Conservation (phyloP, 1,140 invertebrate species). For the Muscidifurax raptorellus region DNA sequence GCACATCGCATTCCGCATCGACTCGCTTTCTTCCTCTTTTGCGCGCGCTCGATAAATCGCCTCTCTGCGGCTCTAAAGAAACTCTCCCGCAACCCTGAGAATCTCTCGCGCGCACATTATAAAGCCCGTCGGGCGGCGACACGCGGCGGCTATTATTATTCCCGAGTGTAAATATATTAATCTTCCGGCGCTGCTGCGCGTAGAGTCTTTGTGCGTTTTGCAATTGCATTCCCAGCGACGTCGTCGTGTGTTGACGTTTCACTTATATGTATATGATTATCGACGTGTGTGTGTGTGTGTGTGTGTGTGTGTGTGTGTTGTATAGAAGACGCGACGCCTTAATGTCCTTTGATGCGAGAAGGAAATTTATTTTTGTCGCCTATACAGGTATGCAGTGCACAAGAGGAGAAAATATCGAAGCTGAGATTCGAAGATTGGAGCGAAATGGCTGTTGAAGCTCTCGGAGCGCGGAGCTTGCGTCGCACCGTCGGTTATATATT, state of each 20-base stretch:
- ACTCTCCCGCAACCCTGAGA: conserved; percentile 15
- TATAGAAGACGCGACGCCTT: background rate
- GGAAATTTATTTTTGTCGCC: background rate
- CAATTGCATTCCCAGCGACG: conserved; percentile 20
- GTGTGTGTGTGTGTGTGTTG: background rate
- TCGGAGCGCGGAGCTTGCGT: no score
- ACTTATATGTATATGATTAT: no score
- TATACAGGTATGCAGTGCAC: no score
- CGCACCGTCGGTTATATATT: no score
- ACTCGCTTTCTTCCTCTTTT: background rate
- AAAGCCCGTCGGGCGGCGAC: background rate
- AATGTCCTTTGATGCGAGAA: conserved; percentile 6
- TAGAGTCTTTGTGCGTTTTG: conserved; percentile 1
- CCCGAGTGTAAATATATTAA: conserved; percentile 49
- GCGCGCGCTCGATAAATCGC: background rate
- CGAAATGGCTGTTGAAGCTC: no score
- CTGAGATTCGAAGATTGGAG: background rate
- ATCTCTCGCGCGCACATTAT: background rate
- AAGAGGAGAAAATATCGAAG: background rate
- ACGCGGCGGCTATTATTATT: conserved; percentile 46
- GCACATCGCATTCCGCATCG: background rate
- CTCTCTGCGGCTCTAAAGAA: background rate
- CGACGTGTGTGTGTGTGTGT: no score
- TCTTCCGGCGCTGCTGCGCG: conserved; percentile 30
- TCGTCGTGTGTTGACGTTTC: background rate